Evolutionary conservation across 2,797 vertebrate species (phyloP).

Genomic region (Octomys mimax): DNA sequence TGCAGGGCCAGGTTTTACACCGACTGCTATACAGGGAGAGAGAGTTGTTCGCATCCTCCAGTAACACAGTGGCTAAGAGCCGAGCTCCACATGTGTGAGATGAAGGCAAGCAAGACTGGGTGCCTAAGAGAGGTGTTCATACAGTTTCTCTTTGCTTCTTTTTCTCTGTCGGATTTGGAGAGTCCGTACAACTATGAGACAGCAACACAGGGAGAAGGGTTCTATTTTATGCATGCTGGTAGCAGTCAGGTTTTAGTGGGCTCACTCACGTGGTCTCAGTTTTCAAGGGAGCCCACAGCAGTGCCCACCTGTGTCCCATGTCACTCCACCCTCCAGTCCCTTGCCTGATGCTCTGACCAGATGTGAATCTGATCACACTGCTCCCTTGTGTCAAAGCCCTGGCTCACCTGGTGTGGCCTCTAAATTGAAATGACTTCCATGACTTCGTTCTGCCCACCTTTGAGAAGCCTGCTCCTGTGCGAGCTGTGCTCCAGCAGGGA

Average conservation of each 20-base stretch:
- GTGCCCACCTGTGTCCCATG: not conserved
- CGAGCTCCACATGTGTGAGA: not conserved
- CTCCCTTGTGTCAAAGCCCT: not conserved
- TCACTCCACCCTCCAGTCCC: not conserved
- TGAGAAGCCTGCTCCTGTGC: no score
- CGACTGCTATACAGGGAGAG: not conserved
- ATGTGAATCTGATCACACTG: not conserved
- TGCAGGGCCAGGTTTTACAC: no score
- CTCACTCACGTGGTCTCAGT: no score
- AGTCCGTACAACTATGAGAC: not conserved
- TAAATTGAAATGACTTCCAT: rapidly evolving
- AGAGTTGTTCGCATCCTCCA: not conserved
- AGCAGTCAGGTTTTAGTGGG: not conserved
- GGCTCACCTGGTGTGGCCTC: not conserved
- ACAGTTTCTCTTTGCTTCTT: not conserved
- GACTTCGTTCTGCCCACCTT: no score
- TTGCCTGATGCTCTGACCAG: not conserved
- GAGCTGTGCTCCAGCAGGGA: not conserved
- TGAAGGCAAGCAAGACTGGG: not conserved
- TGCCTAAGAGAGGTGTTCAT: not conserved
- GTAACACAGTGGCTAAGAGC: not conserved
- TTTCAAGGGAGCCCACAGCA: not conserved
- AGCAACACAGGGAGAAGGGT: not conserved
- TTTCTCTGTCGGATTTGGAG: not conserved
- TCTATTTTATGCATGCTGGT: not conserved